Base-by-base conservation (phyloP, 2,113 vertebrate genomes). In the Calyptommatus sinebrachiatus region DNA sequence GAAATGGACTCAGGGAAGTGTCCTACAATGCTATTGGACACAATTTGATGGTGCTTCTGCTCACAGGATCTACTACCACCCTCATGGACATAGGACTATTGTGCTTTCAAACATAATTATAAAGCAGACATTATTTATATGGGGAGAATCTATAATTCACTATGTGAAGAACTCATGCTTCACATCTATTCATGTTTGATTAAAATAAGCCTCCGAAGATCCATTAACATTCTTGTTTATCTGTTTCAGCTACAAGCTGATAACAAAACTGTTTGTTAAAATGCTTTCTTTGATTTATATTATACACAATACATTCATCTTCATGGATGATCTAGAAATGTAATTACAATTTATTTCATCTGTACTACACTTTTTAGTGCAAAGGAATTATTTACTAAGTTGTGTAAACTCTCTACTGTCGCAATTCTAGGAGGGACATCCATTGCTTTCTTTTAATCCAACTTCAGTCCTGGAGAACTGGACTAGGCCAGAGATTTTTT, bases 251-350 rank as follows among this genome's bases (percentile, higher is more conserved):
- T 26, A 41, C 46, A 62, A 70, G 77, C 79, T 67, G 10, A 4
- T 74, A 70, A 72, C 75, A 28, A 16, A 21, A 5, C 68, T 71
- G 5, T 1, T 85, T 85, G 22, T 79, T 76, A 72, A 71, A 41
- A 69, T 22, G 65, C n/a, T 80, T 63, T 71, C 16, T 81, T 78
- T 76, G 22, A 48, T 35, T 60, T 84, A 31, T 22, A 83, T 3
- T 73, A 66, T 7, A 50, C 69, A 75, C 67, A 79, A 20, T 76
- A 80, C 24, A 79, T 78, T 82, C 76, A 45, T 70, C 0, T 76
- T n/a, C 6, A 18, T 76, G 53, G 2, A n/a, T 85, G 86, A 66
- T 35, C 80, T 85, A 45, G 48, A 78, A 81, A 81, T 75, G 76
- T 28, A 87, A 83, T 73, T 24, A 31, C 6, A 41, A 18, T 1